A percentile compares a stretch with the other conserved stretches of the same genome.
Evolutionary conservation across 2,797 vertebrate genomes (phyloP).

Genomic region (Hoplostethus atlanticus): DNA sequence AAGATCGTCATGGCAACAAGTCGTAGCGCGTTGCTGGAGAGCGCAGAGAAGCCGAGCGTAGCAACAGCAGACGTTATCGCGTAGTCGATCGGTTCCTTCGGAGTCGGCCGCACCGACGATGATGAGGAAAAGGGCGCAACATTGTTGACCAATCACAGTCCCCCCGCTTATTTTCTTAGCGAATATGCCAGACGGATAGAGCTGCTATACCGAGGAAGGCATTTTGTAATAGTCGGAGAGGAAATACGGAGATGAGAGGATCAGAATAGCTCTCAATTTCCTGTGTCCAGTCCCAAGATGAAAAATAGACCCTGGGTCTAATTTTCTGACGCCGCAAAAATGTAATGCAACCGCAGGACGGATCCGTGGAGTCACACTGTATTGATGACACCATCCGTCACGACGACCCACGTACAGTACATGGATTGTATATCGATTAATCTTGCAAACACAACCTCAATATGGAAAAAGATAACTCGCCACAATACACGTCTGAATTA

Average conservation of each 20-base stretch:
- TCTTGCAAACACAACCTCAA: neutral
- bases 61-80: too few species aligned
- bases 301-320: conserved; percentile 7
- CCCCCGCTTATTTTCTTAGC: too few species aligned
- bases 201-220: conserved; percentile 7
- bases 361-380: conserved; percentile 15
- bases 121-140: too few species aligned
- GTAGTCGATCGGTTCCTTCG: too few species aligned
- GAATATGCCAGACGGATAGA: too few species aligned
- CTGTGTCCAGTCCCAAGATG: conserved; percentile 32
- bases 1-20: too few species aligned
- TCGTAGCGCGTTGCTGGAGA: too few species aligned
- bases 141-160: too few species aligned
- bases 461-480: neutral
- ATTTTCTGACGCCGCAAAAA: conserved; percentile 17
- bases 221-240: conserved; percentile 1
- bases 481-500: neutral
- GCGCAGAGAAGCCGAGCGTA: too few species aligned
- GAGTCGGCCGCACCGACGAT: too few species aligned
- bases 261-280: conserved; percentile 59
- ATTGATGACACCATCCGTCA: conserved; percentile 46
- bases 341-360: neutral
- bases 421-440: neutral
- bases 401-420: neutral
- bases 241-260: conserved; percentile 39